Evolutionary conservation across 2,888 invertebrate genomes (phyloP).

Genomic region (Lycophotia porphyrea): DNA sequence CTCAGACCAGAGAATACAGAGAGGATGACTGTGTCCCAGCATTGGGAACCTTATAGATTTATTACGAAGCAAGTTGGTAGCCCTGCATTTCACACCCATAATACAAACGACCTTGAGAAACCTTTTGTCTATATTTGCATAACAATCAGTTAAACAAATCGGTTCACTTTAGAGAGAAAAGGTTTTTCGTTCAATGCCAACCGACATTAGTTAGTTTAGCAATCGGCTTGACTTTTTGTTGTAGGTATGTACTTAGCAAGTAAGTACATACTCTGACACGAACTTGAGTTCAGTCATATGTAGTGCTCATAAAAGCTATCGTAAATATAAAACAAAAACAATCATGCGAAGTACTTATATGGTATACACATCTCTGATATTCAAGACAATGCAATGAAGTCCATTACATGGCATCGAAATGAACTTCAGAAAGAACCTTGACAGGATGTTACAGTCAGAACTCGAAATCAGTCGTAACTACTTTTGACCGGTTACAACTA

Average conservation of each 20-base stretch:
- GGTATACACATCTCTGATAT: not conserved
- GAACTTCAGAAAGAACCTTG: not conserved
- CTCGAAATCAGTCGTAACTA: not conserved
- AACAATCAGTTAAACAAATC: slow-evolving; percentile 16
- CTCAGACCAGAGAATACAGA: not conserved
- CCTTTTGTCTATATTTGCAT: slow-evolving; percentile 18
- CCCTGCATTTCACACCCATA: slow-evolving; percentile 3
- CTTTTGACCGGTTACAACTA: too few species aligned
- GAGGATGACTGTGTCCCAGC: not conserved
- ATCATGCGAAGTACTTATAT: not conserved
- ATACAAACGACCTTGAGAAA: slow-evolving; percentile 22
- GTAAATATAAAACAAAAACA: not conserved
- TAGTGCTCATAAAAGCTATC: not conserved
- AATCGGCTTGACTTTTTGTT: slow-evolving; percentile 1
- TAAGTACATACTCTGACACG: not conserved
- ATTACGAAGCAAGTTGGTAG: not conserved
- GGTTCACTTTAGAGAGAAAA: slow-evolving; percentile 3
- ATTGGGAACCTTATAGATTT: not conserved
- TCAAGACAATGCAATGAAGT: not conserved
- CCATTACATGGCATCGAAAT: not conserved
- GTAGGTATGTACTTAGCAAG: not conserved
- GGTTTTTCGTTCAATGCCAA: slow-evolving; percentile 28
- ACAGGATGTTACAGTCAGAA: not conserved
- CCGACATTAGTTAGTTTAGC: not conserved
- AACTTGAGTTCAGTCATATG: not conserved